These are phyloP conservation scores for Mesorhabditis spiculigera DNA, from an alignment of 2,888 invertebrate species.

Conservation along the genomic window DNA sequence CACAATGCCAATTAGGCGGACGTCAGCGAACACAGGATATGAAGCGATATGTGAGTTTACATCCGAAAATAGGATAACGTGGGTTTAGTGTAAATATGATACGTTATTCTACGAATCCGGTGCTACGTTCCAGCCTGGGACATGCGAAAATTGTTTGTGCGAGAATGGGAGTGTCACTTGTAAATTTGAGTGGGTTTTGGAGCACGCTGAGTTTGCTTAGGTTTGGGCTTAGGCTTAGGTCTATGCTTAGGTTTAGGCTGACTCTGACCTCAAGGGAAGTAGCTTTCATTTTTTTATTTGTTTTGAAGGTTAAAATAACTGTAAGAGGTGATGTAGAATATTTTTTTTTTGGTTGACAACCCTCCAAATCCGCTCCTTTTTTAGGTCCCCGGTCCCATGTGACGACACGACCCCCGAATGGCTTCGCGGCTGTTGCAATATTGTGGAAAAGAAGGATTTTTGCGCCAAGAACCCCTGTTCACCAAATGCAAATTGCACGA, in stretches of 20 bases:
- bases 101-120: not conserved
- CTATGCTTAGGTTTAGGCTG: too few relatives aligned
- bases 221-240: too few relatives aligned
- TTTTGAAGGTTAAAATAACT: too few relatives aligned
- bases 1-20: not conserved
- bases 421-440: constrained; percentile 1
- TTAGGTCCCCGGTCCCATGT: not conserved
- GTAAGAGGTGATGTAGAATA: too few relatives aligned
- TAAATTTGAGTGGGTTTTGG: not conserved
- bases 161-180: not conserved
- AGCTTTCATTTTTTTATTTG: too few relatives aligned
- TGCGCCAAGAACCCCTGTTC: not conserved
- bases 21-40: not conserved
- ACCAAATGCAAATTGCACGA: constrained; percentile 1
- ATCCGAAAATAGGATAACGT: not conserved
- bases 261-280: too few relatives aligned
- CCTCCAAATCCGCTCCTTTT: not conserved
- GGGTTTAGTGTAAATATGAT: constrained; percentile 1
- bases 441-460: not conserved
- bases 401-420: constrained; percentile 2
- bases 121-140: not conserved
- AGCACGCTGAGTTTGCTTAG: too few relatives aligned
- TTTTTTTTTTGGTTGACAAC: too few relatives aligned
- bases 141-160: not conserved
- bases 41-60: constrained; percentile 4